Evolutionary conservation across 2,888 invertebrate genomes (phyloP).

Genomic region (Rapana venosa): DNA sequence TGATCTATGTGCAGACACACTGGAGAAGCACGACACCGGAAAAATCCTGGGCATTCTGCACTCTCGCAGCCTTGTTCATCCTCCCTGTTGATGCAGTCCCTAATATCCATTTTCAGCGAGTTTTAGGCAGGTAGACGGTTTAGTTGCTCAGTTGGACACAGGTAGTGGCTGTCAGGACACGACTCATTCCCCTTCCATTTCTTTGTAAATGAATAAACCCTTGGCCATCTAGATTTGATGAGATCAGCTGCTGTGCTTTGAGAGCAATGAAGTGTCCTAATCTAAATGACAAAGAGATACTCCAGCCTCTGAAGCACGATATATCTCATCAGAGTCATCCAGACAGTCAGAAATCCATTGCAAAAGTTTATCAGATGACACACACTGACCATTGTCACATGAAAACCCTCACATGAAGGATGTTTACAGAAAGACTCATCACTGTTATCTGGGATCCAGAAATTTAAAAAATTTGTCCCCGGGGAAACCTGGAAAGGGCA

Average conservation of each 20-base stretch:
- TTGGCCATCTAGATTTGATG: neutral
- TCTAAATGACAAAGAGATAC: too few relatives aligned
- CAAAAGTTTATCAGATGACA: too few relatives aligned
- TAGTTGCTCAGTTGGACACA: neutral
- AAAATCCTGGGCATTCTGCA: neutral
- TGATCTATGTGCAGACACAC: conserved; percentile 9
- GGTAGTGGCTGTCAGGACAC: conserved; percentile 25
- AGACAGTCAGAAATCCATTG: too few relatives aligned
- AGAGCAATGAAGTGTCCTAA: neutral
- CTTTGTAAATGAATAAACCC: neutral
- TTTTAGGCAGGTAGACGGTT: conserved; percentile 31
- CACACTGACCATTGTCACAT: too few relatives aligned
- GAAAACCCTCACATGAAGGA: too few relatives aligned
- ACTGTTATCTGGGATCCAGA: too few relatives aligned
- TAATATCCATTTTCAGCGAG: conserved; percentile 29
- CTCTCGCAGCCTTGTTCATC: conserved; percentile 11
- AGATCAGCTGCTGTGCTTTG: neutral
- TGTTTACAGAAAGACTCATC: too few relatives aligned
- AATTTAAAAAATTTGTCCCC: too few relatives aligned
- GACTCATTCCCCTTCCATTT: neutral
- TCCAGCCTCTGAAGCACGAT: too few relatives aligned
- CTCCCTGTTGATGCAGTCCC: neutral
- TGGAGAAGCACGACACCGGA: neutral
- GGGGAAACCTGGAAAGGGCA: too few relatives aligned
- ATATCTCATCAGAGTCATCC: too few relatives aligned